Evolutionary conservation across 2,797 vertebrate genomes (phyloP).

Genomic region (Mallotus villosus): DNA sequence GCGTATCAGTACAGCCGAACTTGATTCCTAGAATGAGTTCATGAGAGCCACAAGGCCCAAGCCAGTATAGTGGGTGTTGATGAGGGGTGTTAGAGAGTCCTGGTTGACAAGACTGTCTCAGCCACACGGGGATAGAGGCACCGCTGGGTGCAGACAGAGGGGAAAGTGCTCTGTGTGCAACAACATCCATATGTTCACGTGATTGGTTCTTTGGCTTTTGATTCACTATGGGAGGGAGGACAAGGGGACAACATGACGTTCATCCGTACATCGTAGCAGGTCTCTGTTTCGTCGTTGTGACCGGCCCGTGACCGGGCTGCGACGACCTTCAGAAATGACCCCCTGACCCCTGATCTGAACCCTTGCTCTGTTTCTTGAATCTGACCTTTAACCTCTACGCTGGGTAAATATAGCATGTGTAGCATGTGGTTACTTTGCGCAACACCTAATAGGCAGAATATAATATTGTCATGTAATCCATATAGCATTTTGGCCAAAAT

Average conservation of each 20-base stretch:
- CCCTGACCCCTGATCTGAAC: slow-evolving; percentile 42
- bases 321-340: slow-evolving; percentile 42
- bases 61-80: slow-evolving; percentile 69
- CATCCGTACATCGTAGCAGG: slow-evolving; percentile 28
- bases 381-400: slow-evolving; percentile 37
- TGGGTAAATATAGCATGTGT: slow-evolving; percentile 19
- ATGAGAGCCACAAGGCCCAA: slow-evolving; percentile 65
- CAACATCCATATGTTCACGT: slow-evolving; percentile 72
- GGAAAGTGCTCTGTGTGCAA: slow-evolving; percentile 73
- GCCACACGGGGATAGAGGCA: slow-evolving; percentile 67
- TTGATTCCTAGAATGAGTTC: slow-evolving; percentile 71
- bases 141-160: slow-evolving; percentile 69
- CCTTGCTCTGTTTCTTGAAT: slow-evolving; percentile 22
- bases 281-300: slow-evolving; percentile 33
- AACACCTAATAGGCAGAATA: slow-evolving; percentile 3
- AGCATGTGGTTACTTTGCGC: slow-evolving; percentile 15
- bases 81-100: slow-evolving; percentile 65
- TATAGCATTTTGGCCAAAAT: slow-evolving; percentile 43
- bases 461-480: slow-evolving; percentile 8
- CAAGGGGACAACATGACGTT: slow-evolving; percentile 28
- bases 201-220: slow-evolving; percentile 79
- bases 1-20: slow-evolving; percentile 73
- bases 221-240: slow-evolving; percentile 59
- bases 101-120: slow-evolving; percentile 61
- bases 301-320: neutral